Conservation (phyloP, 2,797 vertebrate genomes). For the Poecilia velifera region DNA sequence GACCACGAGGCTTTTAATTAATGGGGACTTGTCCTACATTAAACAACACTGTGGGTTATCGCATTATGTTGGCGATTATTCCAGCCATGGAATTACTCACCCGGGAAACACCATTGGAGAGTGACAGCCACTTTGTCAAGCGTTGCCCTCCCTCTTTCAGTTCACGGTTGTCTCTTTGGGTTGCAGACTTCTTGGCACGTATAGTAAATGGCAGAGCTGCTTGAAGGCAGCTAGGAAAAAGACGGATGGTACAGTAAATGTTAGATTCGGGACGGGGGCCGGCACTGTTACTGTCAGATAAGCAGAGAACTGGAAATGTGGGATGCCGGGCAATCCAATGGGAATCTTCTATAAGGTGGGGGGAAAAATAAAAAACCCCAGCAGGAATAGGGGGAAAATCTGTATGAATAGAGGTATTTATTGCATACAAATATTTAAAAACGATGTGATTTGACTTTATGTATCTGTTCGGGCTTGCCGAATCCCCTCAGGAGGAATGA, state of each 20-base stretch:
- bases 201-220: conserved; percentile 67
- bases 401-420: neutral
- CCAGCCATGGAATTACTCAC: conserved; percentile 50
- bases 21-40: conserved; percentile 40
- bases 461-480: conserved; percentile 9
- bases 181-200: conserved; percentile 65
- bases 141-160: conserved; percentile 41
- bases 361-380: conserved; percentile 11
- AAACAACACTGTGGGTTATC: conserved; percentile 38
- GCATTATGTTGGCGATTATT: conserved; percentile 40
- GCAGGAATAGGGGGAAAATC: conserved; percentile 15
- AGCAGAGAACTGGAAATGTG: conserved; percentile 59
- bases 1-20: conserved; percentile 43
- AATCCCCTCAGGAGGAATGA: conserved; percentile 14
- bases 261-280: conserved; percentile 66
- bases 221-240: conserved; percentile 58
- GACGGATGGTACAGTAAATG: conserved; percentile 72
- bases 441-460: conserved; percentile 4
- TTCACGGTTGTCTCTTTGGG: conserved; percentile 63
- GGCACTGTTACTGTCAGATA: conserved; percentile 75
- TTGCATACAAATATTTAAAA: conserved; percentile 6
- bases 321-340: conserved; percentile 52
- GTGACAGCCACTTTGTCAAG: conserved; percentile 68
- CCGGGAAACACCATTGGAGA: conserved; percentile 49
- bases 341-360: conserved; percentile 68